Base-by-base conservation (phyloP, 2,888 invertebrate genomes). In the Belgica antarctica region DNA sequence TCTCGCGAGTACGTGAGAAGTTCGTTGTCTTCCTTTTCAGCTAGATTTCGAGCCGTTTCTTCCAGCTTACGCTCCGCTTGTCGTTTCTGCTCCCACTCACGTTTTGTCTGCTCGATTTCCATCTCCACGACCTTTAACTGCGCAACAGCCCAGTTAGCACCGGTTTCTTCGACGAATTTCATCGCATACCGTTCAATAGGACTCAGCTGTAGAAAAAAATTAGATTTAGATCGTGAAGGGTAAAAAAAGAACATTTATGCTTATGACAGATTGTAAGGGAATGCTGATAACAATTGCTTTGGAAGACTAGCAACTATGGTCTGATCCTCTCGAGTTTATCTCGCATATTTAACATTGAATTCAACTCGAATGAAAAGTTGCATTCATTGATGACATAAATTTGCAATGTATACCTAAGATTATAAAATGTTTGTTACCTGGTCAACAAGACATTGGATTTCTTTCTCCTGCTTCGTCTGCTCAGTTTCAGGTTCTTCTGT, bases 131-230 rank as follows among this genome's bases (percentile, higher is more conserved):
- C 90, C 12, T 89, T 89, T 36, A 93, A 78, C 75, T 95, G 94
- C 76, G 96, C 95, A 0, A 91, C 90, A 15, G 89, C 88, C 82
- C 87, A 88, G n/a, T 85, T 86, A 1, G 82, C 83, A 19, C 88
- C 87, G 70, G 92, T 89, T 74, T 88, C 86, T 81, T 98, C 98
- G 74, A 97, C 89, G 77, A 94, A 89, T 22, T 87, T 86, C 87
- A 98, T 92, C 15, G 98, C 98, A 81, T 96, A 98, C 70, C 90
- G 87, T 81, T 99, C 98, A 72, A 99, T 89, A 1, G 96, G 94
- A 34, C 90, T 90, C 72, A 98, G 81, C 96, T 98, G 82, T 57
- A 78, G 77, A 73, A 70, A 70, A 71, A n/a, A 62, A 63, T 28
- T 25, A 61, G 15, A 19, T 19, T 8, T 25, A 12, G 17, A 36